Base-by-base conservation (phyloP, 2,888 invertebrate genomes). In the Drosophila heteroneura region DNA sequence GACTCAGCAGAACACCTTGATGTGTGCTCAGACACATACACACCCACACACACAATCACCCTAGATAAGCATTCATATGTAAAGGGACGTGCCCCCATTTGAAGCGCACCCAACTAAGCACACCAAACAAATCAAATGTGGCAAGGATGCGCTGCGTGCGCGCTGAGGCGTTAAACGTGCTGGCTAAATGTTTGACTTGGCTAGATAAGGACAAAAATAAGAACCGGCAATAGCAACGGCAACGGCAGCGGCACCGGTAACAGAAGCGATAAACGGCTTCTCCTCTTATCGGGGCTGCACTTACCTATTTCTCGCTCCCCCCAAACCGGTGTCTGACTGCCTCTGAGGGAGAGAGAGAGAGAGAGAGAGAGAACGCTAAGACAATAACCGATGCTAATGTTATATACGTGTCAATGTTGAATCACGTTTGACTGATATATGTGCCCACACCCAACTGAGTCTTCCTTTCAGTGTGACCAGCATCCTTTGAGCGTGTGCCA, bases 321-420 rank as follows among this genome's bases (percentile, higher is more conserved):
- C 10, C 47, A 7, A 47, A 47, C 16, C 16, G 30, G 53, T 41
- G 49, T 26, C 58, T 22, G 52, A 19, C 49, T 49, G 19, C 9
- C 28, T 14, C 5, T 16, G 14, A 7, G 7, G 7, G 47, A 16
- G 22, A 3, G n/a, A 22, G 10, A 5, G n/a, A 7, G 47, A 7
- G n/a, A n/a, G 47, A 5, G n/a, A 7, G 22, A 22, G 22, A 22
- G 39, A 56, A 28, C 16, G 74, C 79, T 77, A 76, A 79, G 79
- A 83, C 87, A 89, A 86, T 83, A 86, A 82, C 87, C 73, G 77
- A 79, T 82, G 82, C 80, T 85, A 89, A 89, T 88, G 89, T 87
- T 71, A 79, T 86, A 79, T 78, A 83, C 89, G 85, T 88, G 87
- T 86, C 87, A 86, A 82, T 89, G 83, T 81, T 85, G 89, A 85